A percentile compares a stretch with the other conserved stretches of the same genome.
Evolutionary conservation across 2,113 vertebrate species (phyloP).

Genomic region (Mastomys coucha): DNA sequence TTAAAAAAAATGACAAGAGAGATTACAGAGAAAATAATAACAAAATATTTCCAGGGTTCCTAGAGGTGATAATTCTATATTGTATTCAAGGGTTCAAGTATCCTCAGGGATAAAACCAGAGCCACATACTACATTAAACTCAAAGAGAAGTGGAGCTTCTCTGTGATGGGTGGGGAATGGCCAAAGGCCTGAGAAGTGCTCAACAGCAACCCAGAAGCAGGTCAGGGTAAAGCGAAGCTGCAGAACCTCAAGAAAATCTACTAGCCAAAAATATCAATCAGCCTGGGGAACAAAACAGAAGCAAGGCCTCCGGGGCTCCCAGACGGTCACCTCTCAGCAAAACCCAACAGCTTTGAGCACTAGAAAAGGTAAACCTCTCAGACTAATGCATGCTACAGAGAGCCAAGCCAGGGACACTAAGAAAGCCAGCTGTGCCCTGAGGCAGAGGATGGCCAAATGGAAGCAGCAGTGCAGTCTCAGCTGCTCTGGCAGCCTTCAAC

Average conservation of each 20-base stretch:
- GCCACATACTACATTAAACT: neutral
- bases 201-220: neutral
- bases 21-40: neutral
- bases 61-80: neutral
- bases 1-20: constrained; percentile 7
- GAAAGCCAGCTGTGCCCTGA: neutral
- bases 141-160: neutral
- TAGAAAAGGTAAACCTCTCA: neutral
- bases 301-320: neutral
- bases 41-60: neutral
- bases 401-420: neutral
- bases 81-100: neutral
- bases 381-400: neutral
- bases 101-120: neutral
- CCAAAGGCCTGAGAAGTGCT: neutral
- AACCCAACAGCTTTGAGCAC: neutral
- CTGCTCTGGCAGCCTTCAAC: neutral
- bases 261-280: neutral
- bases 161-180: neutral
- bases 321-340: neutral
- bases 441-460: neutral
- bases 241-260: constrained; percentile 22
- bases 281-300: neutral
- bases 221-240: neutral
- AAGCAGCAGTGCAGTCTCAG: neutral